Evolutionary conservation across 1,140 invertebrate genomes (phyloP).

Genomic region (Bombus difficillimus): DNA sequence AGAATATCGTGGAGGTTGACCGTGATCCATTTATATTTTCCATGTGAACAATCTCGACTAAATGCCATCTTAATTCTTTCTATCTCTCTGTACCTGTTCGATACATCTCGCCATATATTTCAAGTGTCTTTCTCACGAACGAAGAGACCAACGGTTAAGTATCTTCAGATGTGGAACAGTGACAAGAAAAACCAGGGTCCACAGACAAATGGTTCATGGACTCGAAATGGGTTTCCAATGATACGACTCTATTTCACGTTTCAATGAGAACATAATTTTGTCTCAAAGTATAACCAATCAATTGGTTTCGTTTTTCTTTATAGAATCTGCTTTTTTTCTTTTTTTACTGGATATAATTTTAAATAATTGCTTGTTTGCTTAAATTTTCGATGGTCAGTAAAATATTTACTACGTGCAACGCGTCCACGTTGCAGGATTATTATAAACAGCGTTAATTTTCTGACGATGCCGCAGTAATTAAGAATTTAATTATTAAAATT

Average conservation of each 20-base stretch:
- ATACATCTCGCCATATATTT: slow-evolving; percentile 31
- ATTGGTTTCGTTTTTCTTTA: background rate
- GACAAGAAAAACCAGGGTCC: slow-evolving; percentile 35
- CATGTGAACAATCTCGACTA: background rate
- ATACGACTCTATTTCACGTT: slow-evolving; percentile 53
- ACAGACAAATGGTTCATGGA: slow-evolving; percentile 57
- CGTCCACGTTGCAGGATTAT: background rate
- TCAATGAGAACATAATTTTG: slow-evolving; percentile 46
- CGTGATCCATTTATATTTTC: background rate
- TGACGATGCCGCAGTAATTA: background rate
- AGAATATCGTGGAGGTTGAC: background rate
- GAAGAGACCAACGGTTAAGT: slow-evolving; percentile 22
- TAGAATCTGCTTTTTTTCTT: background rate
- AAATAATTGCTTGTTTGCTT: background rate
- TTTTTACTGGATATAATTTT: background rate
- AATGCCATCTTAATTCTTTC: slow-evolving; percentile 2
- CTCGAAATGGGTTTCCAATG: slow-evolving; percentile 64
- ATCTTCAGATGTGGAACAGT: slow-evolving; percentile 26
- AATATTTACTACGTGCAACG: background rate
- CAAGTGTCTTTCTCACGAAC: slow-evolving; percentile 29
- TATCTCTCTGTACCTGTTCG: background rate
- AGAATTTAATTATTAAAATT: background rate
- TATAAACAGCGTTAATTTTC: no score
- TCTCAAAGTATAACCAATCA: slow-evolving; percentile 8
- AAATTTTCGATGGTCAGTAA: background rate